Evolutionary conservation across 1,140 invertebrate species (phyloP).

Genomic region (Fopius arisanus): DNA sequence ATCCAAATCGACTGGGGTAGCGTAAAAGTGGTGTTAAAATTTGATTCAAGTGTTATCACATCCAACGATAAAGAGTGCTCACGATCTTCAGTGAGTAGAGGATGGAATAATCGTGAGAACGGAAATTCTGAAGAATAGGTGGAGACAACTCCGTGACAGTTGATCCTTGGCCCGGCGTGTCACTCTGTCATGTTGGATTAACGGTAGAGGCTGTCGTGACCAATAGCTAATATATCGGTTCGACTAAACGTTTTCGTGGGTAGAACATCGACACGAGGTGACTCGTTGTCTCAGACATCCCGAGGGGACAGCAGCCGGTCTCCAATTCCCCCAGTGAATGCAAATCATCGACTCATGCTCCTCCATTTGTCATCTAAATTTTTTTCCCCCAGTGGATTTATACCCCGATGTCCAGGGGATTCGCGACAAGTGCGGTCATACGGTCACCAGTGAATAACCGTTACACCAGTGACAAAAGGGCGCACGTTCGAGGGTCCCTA

Average conservation of each 20-base stretch:
- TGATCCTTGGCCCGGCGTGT: conserved; percentile 42
- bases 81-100: not conserved
- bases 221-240: conserved; percentile 58
- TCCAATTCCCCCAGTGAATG: not conserved
- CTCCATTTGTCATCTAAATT: not conserved
- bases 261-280: conserved; percentile 35
- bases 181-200: conserved; percentile 46
- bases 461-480: not conserved
- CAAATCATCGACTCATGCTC: conserved; percentile 17
- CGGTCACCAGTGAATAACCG: not conserved
- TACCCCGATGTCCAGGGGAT: not conserved
- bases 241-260: conserved; percentile 57
- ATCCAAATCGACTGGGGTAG: too few species aligned
- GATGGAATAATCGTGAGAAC: conserved; percentile 3
- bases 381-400: not conserved
- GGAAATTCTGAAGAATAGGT: conserved; percentile 34
- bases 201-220: conserved; percentile 61
- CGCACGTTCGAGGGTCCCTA: not conserved
- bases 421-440: not conserved
- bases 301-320: not conserved
- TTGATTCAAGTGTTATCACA: not conserved
- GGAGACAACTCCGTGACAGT: conserved; percentile 42
- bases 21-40: too few species aligned
- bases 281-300: not conserved
- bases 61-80: not conserved